Base-by-base conservation (phyloP, 2,888 invertebrate genomes). In the Lysandra coridon region DNA sequence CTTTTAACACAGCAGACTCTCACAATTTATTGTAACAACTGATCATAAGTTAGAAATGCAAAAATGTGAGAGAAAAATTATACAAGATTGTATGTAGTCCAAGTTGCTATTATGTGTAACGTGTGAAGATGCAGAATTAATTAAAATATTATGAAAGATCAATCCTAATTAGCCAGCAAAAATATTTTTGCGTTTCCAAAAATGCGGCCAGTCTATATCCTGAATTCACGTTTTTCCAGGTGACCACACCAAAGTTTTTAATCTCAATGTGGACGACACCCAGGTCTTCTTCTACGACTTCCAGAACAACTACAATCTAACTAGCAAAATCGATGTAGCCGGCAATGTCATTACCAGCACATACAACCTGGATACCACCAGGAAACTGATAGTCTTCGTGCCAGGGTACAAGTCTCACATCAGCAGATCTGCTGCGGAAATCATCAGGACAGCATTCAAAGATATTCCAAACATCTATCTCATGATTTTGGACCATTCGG, bases 351-450 rank as follows among this genome's bases (percentile, higher is more conserved):
- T 94, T 80, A 89, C 88, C 1, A 81, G 83, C 3, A 82, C 82
- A 10, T 91, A 92, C 82, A 92, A 91, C 79, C 82, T 94, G 1
- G 93, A 94, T 78, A 81, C 90, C 3, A 85, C 90, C 1, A 88
- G 86, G 73, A 88, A 88, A n/a, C 85, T 94, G 0, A 88, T 93
- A 73, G 88, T 94, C 83, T 93, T 92, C 84, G 92, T 92, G 0
- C 92, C 94, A 0, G 94, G 94, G 1, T 94, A 93, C 85, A 93
- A 93, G 82, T 91, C 93, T 0, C 89, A 93, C 79, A 92, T 94
- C 62, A 86, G 85, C 80, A 90, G 87, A 79, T 89, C 89, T 10
- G 91, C 91, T 0, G 90, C 92, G 75, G 90, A 93, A 77, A 80
- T 90, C 0, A 87, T 94, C 7, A 84, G 93, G 6, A 88, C 90